Evolutionary conservation across 2,888 invertebrate species (phyloP), one percentile per base, ranked within the genome.

Genomic region (Thymelicus acteon): DNA sequence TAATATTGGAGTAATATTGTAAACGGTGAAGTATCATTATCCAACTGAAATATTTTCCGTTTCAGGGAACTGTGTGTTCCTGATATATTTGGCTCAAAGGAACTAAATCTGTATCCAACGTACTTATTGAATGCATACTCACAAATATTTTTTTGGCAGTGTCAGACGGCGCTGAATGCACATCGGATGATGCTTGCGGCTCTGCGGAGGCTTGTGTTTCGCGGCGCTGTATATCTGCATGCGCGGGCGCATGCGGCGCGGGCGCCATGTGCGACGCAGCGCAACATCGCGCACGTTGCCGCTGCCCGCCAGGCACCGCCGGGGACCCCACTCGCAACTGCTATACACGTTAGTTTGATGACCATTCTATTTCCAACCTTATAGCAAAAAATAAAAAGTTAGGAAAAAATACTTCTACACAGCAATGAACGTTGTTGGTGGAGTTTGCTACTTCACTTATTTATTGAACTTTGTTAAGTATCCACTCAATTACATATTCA

Each of bases 291-390:
- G 97, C 98, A 6, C 95, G 96, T 24, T 98, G 98, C 87, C 95
- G 95, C 80, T 98, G 98, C 85, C 97, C 97, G 19, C 95, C 96
- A 63, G 97, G 97, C 75, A 97, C 97, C 92, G 97, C 97, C 66
- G 98, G 98, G 73, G 97, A 98, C 88, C 98, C 98, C 47, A 96
- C 98, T 87, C 90, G 96, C 31, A 95, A 96, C 75, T 98, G 98
- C 82, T 97, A 97, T 85, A 97, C 96, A 95, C 97, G 98, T 98
- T 94, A 96, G 96, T 92, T 8, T 61, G 67, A 58, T 57, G 19
- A 31, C 31, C 31, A 1, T 44, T 10, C 44, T 44, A 3, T 44
- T 3, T 10, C 12, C 12, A 1, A 44, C 44, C 12, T 12, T 44
- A 44, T 10, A 44, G 8, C 10, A 12, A 10, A 8, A 44, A 44